Evolutionary conservation across 2,113 vertebrate genomes (phyloP), one percentile per base, ranked within the genome.

Genomic region (Craseonycteris thonglongyai): DNA sequence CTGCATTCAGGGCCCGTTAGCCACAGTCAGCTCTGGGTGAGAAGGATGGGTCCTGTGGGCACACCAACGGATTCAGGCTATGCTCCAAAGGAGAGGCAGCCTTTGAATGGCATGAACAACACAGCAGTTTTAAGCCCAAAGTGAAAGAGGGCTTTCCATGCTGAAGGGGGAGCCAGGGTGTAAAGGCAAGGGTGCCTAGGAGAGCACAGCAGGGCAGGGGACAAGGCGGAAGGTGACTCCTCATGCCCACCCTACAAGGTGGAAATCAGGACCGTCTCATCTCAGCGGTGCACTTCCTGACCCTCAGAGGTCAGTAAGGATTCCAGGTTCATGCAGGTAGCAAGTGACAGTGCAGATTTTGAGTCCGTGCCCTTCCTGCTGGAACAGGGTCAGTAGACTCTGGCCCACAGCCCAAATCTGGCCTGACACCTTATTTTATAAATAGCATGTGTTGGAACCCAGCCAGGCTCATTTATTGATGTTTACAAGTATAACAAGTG

Each of bases 321-420:
- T 24, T 22, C 75, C 22, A 35, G 21, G 49, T 7, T 15, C 22
- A 10, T 1, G 6, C 5, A 22, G 22, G 18, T 4, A 33, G 72
- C 28, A 1, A 4, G n/a, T 2, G 7, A 24, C 24, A 3, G 35
- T 26, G 24, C 8, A 6, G 35, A 30, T 15, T 7, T 35, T 26
- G 5, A 30, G 5, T 9, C 72, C 2, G 0, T 40, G 35, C 30
- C 15, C 63, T 54, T 28, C 51, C 5, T 1, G 2, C 47, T 51
- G 30, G 71, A 74, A 10, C 33, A 35, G 28, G 15, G 24, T n/a
- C 30, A 6, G 30, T 7, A 28, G 58, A 59, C 58, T 11, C 24
- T n/a, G 63, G 33, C 15, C 61, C 61, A 65, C 7, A 18, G 33
- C 15, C 33, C 33, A 65, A 7, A 26, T 19, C 24, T 21, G 1